phyloP scores from a whole-genome alignment of 1,140 invertebrate species.

The Nylanderia fulva region DNA sequence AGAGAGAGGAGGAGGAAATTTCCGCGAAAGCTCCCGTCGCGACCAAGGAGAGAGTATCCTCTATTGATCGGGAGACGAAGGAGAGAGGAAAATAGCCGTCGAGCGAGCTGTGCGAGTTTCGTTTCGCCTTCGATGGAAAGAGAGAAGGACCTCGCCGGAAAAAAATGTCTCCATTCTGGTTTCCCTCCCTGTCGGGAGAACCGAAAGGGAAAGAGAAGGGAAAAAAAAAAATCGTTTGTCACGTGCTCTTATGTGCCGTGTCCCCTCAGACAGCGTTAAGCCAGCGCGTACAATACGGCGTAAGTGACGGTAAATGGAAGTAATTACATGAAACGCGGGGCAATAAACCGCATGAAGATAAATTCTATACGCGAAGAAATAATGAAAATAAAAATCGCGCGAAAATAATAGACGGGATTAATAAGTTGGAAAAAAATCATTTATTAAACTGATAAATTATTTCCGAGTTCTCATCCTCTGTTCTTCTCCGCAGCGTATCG shows the following conservation, averaged over 20 bases:
- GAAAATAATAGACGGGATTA: neutral
- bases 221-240: constrained; percentile 54
- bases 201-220: neutral
- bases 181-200: neutral
- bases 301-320: constrained; percentile 39
- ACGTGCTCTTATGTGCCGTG: constrained; percentile 16
- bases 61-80: constrained; percentile 78
- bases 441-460: constrained; percentile 7
- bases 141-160: neutral
- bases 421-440: constrained; percentile 31
- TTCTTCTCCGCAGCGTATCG: neutral
- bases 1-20: neutral
- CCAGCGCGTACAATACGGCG: constrained; percentile 41
- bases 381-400: neutral
- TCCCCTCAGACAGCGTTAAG: constrained; percentile 10
- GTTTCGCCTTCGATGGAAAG: constrained; percentile 19
- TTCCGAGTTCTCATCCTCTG: neutral
- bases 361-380: neutral
- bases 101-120: constrained; percentile 14
- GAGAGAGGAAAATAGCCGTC: constrained; percentile 75
- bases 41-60: constrained; percentile 69
- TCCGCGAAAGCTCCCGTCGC: constrained; percentile 35
- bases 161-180: constrained; percentile 54
- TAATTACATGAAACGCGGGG: constrained; percentile 35
- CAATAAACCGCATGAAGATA: neutral